Conservation (phyloP, 2,888 invertebrate genomes). For the Toxonevra muliebris region DNA sequence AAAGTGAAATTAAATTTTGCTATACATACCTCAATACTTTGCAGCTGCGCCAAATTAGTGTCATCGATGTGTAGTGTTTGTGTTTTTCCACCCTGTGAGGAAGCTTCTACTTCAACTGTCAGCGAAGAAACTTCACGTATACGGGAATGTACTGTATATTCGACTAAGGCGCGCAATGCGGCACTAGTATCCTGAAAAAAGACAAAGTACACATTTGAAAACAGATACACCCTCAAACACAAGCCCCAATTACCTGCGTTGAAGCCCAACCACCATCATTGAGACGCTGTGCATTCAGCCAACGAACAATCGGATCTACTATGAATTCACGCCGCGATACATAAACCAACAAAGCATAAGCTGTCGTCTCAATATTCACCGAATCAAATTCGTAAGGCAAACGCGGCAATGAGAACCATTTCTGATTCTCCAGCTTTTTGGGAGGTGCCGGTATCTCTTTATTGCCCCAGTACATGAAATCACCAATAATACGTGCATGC, state of each 20-base stretch:
- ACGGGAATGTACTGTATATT: constrained; percentile 86
- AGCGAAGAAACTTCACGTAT: constrained; percentile 85
- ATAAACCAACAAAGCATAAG: constrained; percentile 89
- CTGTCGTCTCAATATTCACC: constrained; percentile 91
- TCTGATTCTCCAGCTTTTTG: constrained; percentile 88
- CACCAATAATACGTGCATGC: constrained; percentile 77
- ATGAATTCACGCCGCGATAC: constrained; percentile 84
- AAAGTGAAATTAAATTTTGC: not conserved
- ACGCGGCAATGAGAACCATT: constrained; percentile 87
- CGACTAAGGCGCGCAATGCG: constrained; percentile 87
- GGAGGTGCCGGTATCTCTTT: constrained; percentile 82
- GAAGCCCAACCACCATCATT: constrained; percentile 90
- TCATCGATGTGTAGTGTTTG: constrained; percentile 76
- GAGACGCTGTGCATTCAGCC: constrained; percentile 88
- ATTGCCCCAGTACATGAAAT: constrained; percentile 86
- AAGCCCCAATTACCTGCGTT: constrained; percentile 68
- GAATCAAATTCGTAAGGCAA: constrained; percentile 89
- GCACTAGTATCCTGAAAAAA: constrained; percentile 80
- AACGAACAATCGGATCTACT: constrained; percentile 87
- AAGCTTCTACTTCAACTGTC: constrained; percentile 83
- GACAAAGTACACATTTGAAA: constrained; percentile 55
- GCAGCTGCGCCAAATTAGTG: constrained; percentile 80
- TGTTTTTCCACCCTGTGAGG: constrained; percentile 76
- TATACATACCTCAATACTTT: constrained; percentile 74
- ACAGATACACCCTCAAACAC: not conserved